phyloP scores from a whole-genome alignment of 30 jellyfish, hydroid and myxozoan species.

The Haliclystus octoradiatus region DNA sequence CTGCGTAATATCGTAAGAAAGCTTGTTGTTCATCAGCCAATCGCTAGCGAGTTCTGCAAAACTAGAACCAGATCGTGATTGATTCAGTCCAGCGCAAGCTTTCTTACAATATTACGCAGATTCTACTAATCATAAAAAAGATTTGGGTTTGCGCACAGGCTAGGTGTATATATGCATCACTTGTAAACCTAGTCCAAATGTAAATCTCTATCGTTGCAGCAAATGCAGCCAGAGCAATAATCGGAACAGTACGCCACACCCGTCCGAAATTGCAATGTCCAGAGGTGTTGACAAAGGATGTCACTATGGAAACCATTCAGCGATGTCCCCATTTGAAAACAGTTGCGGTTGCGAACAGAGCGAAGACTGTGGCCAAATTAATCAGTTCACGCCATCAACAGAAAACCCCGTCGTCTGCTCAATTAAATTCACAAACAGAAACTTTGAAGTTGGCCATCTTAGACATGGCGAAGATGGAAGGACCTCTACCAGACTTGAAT shows the following conservation, averaged over 20 bases:
- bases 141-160: too few relatives aligned
- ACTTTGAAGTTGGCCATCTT: not conserved
- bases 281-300: not conserved
- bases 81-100: too few relatives aligned
- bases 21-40: too few relatives aligned
- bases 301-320: not conserved
- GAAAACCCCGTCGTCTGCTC: not conserved
- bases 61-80: too few relatives aligned
- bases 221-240: not conserved
- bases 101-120: too few relatives aligned
- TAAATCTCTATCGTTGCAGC: not conserved
- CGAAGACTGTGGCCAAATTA: not conserved
- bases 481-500: not conserved
- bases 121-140: too few relatives aligned
- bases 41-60: too few relatives aligned
- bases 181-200: not conserved
- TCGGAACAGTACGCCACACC: not conserved
- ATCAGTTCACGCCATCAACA: not conserved
- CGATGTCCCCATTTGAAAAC: not conserved
- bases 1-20: too few relatives aligned
- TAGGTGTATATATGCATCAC: not conserved
- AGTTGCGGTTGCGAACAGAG: not conserved
- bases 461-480: not conserved
- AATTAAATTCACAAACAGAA: not conserved
- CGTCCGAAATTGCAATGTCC: not conserved